These are phyloP conservation scores for Apodemia mormo DNA, from an alignment of 2,888 invertebrate genomes.

Conservation along the genomic window DNA sequence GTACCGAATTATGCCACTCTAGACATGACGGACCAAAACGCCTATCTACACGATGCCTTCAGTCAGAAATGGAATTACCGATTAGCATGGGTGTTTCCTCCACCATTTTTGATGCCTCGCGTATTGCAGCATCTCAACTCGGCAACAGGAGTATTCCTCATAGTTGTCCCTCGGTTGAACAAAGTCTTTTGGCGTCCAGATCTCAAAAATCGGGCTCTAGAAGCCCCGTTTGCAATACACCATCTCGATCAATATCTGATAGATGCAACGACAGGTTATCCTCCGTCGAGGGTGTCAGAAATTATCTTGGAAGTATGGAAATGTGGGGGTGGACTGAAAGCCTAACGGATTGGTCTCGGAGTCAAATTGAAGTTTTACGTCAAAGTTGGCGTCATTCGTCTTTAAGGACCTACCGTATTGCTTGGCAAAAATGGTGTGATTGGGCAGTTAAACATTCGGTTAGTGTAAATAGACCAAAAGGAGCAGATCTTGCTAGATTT, in stretches of 20 bases:
- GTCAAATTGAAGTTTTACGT: conserved; percentile 6
- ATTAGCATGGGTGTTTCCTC: conserved; percentile 41
- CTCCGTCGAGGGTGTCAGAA: conserved; percentile 26
- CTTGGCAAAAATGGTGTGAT: conserved; percentile 15
- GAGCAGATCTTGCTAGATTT: conserved; percentile 9
- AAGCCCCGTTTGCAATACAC: conserved; percentile 26
- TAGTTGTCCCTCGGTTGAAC: conserved; percentile 38
- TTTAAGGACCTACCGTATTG: not conserved
- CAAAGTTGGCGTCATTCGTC: conserved; percentile 15
- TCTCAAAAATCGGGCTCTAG: conserved; percentile 31
- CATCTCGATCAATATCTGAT: conserved; percentile 24
- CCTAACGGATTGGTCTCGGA: not conserved
- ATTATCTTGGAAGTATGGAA: conserved; percentile 33
- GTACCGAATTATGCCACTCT: conserved; percentile 25
- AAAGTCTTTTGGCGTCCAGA: conserved; percentile 41
- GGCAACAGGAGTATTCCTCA: conserved; percentile 25
- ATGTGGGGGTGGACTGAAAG: conserved; percentile 22
- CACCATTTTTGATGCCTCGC: conserved; percentile 36
- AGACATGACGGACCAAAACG: conserved; percentile 30
- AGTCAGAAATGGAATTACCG: conserved; percentile 32
- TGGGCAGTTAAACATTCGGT: not conserved
- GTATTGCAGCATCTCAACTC: conserved; percentile 35
- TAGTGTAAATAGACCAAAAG: not conserved
- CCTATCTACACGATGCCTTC: conserved; percentile 37
- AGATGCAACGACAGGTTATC: conserved; percentile 28